Evolutionary conservation across 2,888 invertebrate species (phyloP).

Genomic region (Gisinianus flammeolus): DNA sequence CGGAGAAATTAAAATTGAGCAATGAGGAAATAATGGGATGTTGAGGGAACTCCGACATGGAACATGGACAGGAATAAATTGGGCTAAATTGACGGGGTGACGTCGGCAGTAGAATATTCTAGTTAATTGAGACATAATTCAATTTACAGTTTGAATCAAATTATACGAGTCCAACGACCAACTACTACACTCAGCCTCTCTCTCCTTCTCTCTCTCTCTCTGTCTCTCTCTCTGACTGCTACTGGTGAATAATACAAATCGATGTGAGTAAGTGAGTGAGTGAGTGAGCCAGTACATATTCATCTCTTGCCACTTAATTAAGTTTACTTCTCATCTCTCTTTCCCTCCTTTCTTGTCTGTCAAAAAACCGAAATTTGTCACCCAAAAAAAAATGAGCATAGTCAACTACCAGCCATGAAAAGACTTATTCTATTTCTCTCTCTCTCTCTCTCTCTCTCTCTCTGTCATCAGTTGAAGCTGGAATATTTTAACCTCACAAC

Average conservation of each 20-base stretch:
- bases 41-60: background rate
- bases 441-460: no score
- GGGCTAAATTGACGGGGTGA: slow-evolving; percentile 13
- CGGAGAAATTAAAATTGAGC: background rate
- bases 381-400: background rate
- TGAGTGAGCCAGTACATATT: background rate
- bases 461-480: no score
- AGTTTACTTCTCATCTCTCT: slow-evolving; percentile 24
- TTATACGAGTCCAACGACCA: slow-evolving; percentile 4
- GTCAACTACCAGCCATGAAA: background rate
- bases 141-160: slow-evolving; percentile 41
- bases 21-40: slow-evolving; percentile 1
- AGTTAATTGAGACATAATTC: slow-evolving; percentile 48
- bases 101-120: slow-evolving; percentile 27
- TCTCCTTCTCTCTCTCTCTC: slow-evolving; percentile 11
- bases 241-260: background rate
- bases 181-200: background rate
- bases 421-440: no score
- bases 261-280: background rate
- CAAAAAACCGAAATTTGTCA: background rate
- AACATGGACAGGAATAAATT: slow-evolving; percentile 11
- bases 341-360: slow-evolving; percentile 2
- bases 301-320: slow-evolving; percentile 33
- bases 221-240: background rate
- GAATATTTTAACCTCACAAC: no score